Base-by-base conservation (phyloP, 1,140 invertebrate genomes). In the Leptinotarsa texana region DNA sequence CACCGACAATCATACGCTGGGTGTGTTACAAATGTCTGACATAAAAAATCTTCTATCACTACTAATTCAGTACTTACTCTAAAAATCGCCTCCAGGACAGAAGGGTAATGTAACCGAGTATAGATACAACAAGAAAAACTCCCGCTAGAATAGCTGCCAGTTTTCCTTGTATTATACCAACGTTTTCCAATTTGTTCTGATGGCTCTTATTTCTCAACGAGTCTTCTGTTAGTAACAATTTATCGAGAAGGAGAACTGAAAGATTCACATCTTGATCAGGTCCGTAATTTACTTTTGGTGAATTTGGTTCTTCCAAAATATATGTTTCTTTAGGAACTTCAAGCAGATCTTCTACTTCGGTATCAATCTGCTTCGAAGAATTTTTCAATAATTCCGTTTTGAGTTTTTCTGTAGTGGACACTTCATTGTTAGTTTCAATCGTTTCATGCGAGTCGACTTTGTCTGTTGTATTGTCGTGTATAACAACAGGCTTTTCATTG, bases 81-180 rank as follows among this genome's bases (percentile, higher is more conserved):
- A 85, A 79, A 76, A 85, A 85, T 76, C 84, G 80, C 68, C 83
- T 84, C 83, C 85, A 86, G 13, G 83, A 71, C 33, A 86, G 78
- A 27, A 87, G 80, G 15, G 83, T 82, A 27, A 83, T 69, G 66
- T 87, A 87, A 17, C 81, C 82, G 66, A 84, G 42, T 4, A 85
- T 62, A 13, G 84, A 80, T 4, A 82, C 74, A 2, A 82, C 63
- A 1, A 83, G 80, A 69, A 87, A 86, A 27, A 76, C 48, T 11
- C 66, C 63, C 8, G 67, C 68, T 33, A 75, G 66, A 18, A 79
- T 74, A n/a, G 73, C 76, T 62, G 80, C 79, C 66, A 81, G 47
- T 65, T 73, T 73, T 57, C 75, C 72, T n/a, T 73, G 75, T n/a
- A 69, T 48, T 24, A 70, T 13, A 17, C 24, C 66, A 13, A 42